phyloP scores from a whole-genome alignment of 2,113 vertebrate species.

The Cebus imitator region DNA sequence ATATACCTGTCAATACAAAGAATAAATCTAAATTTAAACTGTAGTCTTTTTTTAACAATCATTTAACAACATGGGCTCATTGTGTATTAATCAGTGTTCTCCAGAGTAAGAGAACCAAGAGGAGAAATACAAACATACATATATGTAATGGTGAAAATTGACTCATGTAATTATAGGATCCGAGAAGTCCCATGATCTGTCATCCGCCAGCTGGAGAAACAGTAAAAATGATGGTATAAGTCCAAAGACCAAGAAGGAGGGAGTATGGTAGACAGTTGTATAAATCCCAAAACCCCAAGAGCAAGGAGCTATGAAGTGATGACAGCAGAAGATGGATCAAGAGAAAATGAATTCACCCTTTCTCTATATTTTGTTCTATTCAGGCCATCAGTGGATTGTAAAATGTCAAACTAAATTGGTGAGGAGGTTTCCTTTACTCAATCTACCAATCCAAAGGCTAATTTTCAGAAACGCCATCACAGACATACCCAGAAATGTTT shows the following conservation, averaged over 20 bases:
- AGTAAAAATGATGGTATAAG: not conserved
- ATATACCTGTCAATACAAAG: not conserved
- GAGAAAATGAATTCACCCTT: not conserved
- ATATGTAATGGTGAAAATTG: not conserved
- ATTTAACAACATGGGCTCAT: not conserved
- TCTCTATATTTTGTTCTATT: not conserved
- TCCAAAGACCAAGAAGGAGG: not conserved
- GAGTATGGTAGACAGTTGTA: not conserved
- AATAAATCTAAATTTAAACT: not conserved
- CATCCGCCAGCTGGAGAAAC: not conserved
- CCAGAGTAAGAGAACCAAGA: not conserved
- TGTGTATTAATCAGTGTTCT: not conserved
- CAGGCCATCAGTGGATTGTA: not conserved
- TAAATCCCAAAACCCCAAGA: not conserved
- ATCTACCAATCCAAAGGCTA: not conserved
- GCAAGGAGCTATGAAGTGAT: not conserved
- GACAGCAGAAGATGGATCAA: not conserved
- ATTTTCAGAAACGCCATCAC: not conserved
- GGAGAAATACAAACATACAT: too few relatives aligned
- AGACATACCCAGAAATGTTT: not conserved
- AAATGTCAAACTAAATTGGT: not conserved
- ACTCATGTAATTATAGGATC: not conserved
- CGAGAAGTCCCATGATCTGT: too few relatives aligned
- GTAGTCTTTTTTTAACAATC: not conserved
- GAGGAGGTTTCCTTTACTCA: not conserved